A percentile compares a stretch with the other conserved stretches of the same genome.
These are phyloP conservation scores for Ammodramus savannarum DNA, from an alignment of 2,113 vertebrate species.

Conservation along the genomic window DNA sequence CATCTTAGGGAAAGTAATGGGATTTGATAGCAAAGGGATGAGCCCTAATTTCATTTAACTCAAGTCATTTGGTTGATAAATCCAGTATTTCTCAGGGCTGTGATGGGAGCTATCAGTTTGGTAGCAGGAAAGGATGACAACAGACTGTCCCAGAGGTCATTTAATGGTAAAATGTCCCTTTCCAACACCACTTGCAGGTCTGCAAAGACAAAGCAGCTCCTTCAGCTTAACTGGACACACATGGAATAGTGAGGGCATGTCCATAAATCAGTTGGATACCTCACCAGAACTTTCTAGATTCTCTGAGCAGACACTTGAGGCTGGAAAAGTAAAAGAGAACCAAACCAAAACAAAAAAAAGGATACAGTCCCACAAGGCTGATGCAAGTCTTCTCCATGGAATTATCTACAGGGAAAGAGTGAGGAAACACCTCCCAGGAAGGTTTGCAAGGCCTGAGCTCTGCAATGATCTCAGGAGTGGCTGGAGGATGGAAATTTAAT, in stretches of 20 bases:
- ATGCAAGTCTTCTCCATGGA: not conserved
- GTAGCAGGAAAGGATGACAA: not conserved
- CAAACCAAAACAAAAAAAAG: not conserved
- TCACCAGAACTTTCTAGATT: not conserved
- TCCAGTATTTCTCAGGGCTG: not conserved
- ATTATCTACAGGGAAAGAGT: not conserved
- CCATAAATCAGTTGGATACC: not conserved
- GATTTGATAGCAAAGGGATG: slow-evolving; percentile 51
- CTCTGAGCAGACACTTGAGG: not conserved
- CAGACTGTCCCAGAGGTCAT: not conserved
- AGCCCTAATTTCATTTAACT: slow-evolving; percentile 37
- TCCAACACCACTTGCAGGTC: not conserved
- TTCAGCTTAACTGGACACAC: not conserved
- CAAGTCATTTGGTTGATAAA: slow-evolving; percentile 1
- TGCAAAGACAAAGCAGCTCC: not conserved
- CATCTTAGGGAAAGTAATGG: slow-evolving; percentile 52
- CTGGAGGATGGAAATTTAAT: not conserved
- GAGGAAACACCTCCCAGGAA: not conserved
- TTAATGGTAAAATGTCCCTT: not conserved
- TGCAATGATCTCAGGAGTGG: not conserved
- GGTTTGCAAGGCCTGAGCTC: not conserved
- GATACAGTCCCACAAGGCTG: not conserved
- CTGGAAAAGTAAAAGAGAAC: not conserved
- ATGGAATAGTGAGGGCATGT: not conserved
- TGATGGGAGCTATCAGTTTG: not conserved